Evolutionary conservation across 2,797 vertebrate species (phyloP).

Genomic region (Streptopelia turtur): DNA sequence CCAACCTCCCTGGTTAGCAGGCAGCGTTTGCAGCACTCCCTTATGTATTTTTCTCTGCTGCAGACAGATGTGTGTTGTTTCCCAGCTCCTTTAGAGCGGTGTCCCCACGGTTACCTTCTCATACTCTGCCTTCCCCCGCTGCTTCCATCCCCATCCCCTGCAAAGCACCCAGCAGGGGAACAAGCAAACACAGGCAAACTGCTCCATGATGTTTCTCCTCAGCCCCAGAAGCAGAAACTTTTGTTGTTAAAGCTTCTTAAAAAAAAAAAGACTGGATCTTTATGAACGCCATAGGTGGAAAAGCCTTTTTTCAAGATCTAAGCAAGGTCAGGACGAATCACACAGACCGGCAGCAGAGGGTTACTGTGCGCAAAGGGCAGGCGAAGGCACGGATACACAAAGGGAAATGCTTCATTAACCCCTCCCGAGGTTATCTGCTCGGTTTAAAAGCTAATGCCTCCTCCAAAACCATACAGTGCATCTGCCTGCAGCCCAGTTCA

Average conservation of each 20-base stretch:
- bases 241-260: background rate
- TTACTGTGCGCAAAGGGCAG: background rate
- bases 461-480: background rate
- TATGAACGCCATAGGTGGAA: background rate
- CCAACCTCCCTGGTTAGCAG: background rate
- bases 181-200: background rate
- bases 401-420: constrained; percentile 10
- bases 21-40: background rate
- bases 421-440: background rate
- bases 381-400: background rate
- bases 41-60: background rate
- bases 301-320: background rate
- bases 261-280: background rate
- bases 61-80: background rate
- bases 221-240: background rate
- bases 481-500: background rate
- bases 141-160: background rate
- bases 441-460: background rate
- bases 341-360: background rate
- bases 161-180: background rate
- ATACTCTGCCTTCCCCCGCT: background rate
- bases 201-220: background rate
- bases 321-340: background rate
- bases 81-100: background rate
- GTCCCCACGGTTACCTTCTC: background rate